phyloP scores from a whole-genome alignment of 2,888 invertebrate species.

The Chymomyza fuscimana region DNA sequence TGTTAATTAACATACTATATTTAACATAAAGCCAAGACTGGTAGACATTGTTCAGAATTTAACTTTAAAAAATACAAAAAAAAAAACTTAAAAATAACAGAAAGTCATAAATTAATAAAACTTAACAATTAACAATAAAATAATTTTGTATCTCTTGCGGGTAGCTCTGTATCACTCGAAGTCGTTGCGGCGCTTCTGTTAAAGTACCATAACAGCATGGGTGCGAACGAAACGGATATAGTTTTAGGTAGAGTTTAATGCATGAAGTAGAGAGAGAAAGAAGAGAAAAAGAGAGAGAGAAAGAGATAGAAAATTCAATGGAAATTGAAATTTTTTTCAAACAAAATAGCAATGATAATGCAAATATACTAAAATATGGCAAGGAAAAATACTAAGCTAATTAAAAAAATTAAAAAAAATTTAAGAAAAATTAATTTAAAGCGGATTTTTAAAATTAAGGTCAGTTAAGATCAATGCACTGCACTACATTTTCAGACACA shows the following conservation, averaged over 20 bases:
- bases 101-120: conserved; percentile 13
- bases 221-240: neutral
- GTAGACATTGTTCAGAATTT: neutral
- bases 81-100: conserved; percentile 2
- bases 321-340: neutral
- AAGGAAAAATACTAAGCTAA: neutral
- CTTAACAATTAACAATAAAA: conserved; percentile 23
- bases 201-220: neutral
- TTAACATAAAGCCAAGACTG: too few relatives aligned
- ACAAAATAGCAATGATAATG: neutral
- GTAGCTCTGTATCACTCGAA: conserved; percentile 1
- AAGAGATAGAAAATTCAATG: neutral
- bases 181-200: conserved; percentile 7
- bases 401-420: neutral
- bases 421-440: neutral
- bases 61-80: neutral
- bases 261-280: conserved; percentile 1
- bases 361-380: neutral
- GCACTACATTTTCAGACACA: too few relatives aligned
- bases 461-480: too few relatives aligned
- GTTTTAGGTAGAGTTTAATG: neutral
- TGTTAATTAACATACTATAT: too few relatives aligned
- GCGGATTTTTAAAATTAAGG: conserved; percentile 4
- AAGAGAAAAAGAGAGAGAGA: conserved; percentile 7
- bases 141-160: conserved; percentile 13